These are phyloP conservation scores for Epinephelus awoara DNA, from an alignment of 2,797 vertebrate species.

Conservation along the genomic window DNA sequence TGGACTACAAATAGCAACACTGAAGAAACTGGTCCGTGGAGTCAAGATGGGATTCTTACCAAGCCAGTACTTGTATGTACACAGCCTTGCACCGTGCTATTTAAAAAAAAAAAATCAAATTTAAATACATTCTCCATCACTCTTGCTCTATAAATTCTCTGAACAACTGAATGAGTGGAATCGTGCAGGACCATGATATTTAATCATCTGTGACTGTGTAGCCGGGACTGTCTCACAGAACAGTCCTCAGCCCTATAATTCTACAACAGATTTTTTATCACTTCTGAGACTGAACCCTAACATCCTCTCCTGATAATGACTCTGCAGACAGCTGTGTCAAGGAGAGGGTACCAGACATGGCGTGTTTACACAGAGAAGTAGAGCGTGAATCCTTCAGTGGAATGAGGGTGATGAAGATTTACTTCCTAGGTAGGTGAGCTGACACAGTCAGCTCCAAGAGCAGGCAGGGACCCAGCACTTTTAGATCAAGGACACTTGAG, in stretches of 20 bases:
- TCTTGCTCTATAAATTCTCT: neutral
- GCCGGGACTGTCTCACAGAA: neutral
- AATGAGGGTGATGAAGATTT: conserved; percentile 9
- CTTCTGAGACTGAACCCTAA: neutral
- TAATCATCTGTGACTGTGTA: neutral
- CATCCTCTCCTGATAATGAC: conserved; percentile 16
- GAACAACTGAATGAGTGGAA: neutral
- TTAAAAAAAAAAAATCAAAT: too few species aligned
- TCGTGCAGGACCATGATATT: neutral
- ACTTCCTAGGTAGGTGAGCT: conserved; percentile 10
- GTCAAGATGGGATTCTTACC: too few species aligned
- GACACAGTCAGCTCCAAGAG: conserved; percentile 9
- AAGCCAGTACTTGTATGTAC: neutral
- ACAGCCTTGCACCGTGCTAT: neutral
- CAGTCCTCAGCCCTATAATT: neutral
- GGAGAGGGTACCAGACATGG: conserved; percentile 11
- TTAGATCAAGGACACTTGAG: conserved; percentile 37
- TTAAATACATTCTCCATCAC: neutral
- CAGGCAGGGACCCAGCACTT: neutral
- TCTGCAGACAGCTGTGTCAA: conserved; percentile 18
- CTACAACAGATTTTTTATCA: neutral
- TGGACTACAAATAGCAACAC: too few species aligned
- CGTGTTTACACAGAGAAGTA: neutral
- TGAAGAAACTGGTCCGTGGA: too few species aligned
- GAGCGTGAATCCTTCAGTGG: neutral